Evolutionary conservation across 2,113 vertebrate genomes (phyloP).

Genomic region (Puntigrus tetrazona): DNA sequence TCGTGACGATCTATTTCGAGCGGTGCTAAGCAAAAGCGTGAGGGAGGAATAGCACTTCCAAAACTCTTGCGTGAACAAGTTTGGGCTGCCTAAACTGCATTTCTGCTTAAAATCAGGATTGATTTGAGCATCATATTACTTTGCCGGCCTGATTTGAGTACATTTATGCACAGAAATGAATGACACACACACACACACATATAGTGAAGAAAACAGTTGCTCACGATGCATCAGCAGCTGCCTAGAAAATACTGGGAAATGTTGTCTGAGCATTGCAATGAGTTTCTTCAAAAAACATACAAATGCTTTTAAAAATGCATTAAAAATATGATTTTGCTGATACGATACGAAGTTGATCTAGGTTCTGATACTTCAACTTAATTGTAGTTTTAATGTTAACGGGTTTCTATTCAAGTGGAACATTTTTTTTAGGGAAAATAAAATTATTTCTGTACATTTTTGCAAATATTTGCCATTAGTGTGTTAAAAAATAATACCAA

Average conservation of each 20-base stretch:
- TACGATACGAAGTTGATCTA: not conserved
- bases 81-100: not conserved
- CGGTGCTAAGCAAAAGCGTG: not conserved
- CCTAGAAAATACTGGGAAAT: not conserved
- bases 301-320: not conserved
- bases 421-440: not conserved
- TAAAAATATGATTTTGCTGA: not conserved
- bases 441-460: no score
- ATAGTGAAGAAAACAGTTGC: not conserved
- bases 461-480: not conserved
- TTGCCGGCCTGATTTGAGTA: not conserved
- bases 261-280: not conserved
- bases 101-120: not conserved
- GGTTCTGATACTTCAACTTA: not conserved
- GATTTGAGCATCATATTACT: not conserved
- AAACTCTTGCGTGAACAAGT: not conserved
- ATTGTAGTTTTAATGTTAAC: not conserved
- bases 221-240: not conserved
- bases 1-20: slow-evolving; percentile 40
- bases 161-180: not conserved
- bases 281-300: not conserved
- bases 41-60: not conserved
- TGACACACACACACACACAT: not conserved
- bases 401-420: not conserved
- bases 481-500: not conserved